Percentiles rank a stretch among this genome's conserved stretches.
phyloP scores from a whole-genome alignment of 2,797 vertebrate species.

The Nasua narica region DNA sequence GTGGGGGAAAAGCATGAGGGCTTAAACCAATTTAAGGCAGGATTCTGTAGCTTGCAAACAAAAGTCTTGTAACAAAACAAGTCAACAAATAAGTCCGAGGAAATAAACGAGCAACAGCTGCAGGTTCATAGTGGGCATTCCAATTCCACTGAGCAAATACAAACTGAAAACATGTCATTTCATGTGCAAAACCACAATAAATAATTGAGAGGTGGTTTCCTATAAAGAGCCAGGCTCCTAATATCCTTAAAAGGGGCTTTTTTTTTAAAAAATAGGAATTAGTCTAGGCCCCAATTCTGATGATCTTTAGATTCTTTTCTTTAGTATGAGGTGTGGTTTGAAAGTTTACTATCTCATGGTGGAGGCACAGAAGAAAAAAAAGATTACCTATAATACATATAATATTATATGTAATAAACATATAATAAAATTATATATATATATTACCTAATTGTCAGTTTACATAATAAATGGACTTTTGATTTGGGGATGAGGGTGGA shows the following conservation, averaged over 20 bases:
- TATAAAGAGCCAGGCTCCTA: not conserved
- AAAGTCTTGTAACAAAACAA: not conserved
- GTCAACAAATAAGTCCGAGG: not conserved
- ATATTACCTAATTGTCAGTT: not conserved
- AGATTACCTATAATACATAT: not conserved
- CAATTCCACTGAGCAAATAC: not conserved
- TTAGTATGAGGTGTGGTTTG: not conserved
- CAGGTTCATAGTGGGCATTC: not conserved
- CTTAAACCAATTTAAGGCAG: not conserved
- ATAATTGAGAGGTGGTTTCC: not conserved
- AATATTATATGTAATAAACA: not conserved
- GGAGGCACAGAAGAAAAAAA: not conserved
- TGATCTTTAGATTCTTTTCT: not conserved
- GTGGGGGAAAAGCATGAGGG: not conserved
- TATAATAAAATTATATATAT: not conserved
- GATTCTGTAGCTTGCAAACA: not conserved
- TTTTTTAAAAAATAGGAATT: not conserved
- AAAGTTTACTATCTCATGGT: not conserved
- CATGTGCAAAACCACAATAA: conserved; percentile 7
- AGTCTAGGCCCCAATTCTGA: not conserved
- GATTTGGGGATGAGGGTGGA: not conserved
- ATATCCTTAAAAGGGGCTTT: not conserved
- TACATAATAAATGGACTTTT: not conserved
- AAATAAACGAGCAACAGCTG: not conserved
- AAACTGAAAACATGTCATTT: not conserved